phyloP scores from a whole-genome alignment of 92 coral and sea anemone species.

The Epizoanthus stellaris region DNA sequence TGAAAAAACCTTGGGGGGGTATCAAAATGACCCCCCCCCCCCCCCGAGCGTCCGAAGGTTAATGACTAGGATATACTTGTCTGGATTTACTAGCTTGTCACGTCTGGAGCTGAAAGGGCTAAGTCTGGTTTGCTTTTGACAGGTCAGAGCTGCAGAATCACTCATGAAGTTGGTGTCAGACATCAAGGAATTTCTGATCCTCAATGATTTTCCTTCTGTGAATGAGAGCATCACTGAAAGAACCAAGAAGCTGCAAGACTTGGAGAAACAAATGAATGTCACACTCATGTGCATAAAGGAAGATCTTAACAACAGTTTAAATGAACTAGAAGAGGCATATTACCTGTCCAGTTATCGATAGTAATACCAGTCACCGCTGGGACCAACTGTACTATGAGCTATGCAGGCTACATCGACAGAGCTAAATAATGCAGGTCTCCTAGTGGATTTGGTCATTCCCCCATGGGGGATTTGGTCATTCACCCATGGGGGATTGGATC shows the following conservation, averaged over 20 bases:
- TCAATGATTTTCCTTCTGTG: constrained; percentile 96
- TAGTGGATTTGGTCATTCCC: too few species aligned
- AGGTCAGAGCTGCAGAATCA: constrained; percentile 99
- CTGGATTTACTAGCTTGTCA: not conserved
- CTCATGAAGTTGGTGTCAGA: constrained; percentile 95
- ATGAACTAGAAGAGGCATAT: constrained; percentile 87
- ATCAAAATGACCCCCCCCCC: too few species aligned
- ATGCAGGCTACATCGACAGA: too few species aligned
- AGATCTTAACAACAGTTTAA: constrained; percentile 73
- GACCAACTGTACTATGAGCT: too few species aligned
- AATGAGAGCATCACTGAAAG: constrained; percentile 85
- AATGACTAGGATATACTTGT: not conserved
- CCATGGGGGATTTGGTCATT: too few species aligned
- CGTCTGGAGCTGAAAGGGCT: not conserved
- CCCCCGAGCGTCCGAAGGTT: too few species aligned
- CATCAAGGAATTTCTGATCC: constrained; percentile 94
- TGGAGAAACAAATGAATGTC: constrained; percentile 77
- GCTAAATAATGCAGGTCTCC: too few species aligned
- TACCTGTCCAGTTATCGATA: constrained; percentile 79
- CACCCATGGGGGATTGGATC: too few species aligned
- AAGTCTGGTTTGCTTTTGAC: not conserved
- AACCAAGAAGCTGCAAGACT: constrained; percentile 64
- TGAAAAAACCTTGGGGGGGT: too few species aligned
- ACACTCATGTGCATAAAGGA: constrained; percentile 76
- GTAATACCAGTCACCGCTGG: not conserved